A percentile compares a stretch with the other conserved stretches of the same genome.
These are phyloP conservation scores for Probosciger aterrimus DNA, from an alignment of 2,113 vertebrate genomes.

Conservation along the genomic window DNA sequence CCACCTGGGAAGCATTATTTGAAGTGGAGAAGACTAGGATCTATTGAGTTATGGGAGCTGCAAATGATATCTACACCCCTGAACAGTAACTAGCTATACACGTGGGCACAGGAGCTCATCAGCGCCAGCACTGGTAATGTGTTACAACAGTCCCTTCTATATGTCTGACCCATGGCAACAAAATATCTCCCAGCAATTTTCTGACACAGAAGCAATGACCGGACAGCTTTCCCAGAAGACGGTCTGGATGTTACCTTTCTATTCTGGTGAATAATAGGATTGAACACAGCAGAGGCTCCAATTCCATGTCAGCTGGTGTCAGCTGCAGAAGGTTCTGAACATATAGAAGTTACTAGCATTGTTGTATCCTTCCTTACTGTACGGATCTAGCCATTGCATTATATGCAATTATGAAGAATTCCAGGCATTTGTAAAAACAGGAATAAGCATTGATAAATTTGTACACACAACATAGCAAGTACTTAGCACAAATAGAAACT, in stretches of 20 bases:
- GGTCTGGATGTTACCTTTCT: background rate
- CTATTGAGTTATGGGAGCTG: background rate
- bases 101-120: background rate
- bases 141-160: background rate
- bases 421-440: background rate
- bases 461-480: background rate
- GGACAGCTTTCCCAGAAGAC: background rate
- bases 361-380: background rate
- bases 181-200: background rate
- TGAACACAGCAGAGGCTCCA: background rate
- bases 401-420: background rate
- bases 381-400: background rate
- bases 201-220: background rate
- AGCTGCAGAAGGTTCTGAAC: background rate
- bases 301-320: rapidly evolving
- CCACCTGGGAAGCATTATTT: background rate
- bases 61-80: background rate
- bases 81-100: background rate
- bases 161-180: background rate
- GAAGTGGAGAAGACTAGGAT: background rate
- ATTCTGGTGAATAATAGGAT: rapidly evolving
- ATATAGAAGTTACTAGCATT: background rate
- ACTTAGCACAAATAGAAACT: background rate
- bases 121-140: background rate
- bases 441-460: background rate